Evolutionary conservation across 2,797 vertebrate genomes (phyloP).

Genomic region (Paramormyrops hopkinsi): DNA sequence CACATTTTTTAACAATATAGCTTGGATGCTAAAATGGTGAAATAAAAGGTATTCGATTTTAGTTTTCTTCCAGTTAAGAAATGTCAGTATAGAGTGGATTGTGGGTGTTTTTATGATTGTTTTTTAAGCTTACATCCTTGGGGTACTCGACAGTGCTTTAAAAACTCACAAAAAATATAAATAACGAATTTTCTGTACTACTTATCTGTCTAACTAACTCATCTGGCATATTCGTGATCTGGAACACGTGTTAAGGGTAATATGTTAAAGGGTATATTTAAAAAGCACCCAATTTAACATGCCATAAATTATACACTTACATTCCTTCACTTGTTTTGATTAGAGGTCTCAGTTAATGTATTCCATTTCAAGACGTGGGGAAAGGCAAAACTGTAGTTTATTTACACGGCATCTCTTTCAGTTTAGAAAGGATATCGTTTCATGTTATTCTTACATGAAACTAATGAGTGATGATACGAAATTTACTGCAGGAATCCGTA

Average conservation of each 20-base stretch:
- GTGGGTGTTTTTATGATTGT: neutral
- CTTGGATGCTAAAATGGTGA: neutral
- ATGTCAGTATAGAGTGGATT: neutral
- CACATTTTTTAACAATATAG: neutral
- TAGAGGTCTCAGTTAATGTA: conserved; percentile 38
- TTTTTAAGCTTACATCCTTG: conserved; percentile 10
- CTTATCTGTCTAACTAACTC: conserved; percentile 47
- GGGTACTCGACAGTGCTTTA: conserved; percentile 9
- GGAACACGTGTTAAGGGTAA: conserved; percentile 34
- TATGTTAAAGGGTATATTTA: conserved; percentile 41
- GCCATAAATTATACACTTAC: conserved; percentile 51
- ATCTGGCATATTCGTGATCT: conserved; percentile 47
- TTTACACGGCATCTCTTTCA: conserved; percentile 33
- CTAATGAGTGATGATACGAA: conserved; percentile 43
- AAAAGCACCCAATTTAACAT: conserved; percentile 39
- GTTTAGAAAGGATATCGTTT: conserved; percentile 25
- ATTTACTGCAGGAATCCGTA: conserved; percentile 31
- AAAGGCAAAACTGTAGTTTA: conserved; percentile 33
- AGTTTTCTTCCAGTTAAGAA: neutral
- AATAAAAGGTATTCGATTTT: neutral
- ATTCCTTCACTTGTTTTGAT: conserved; percentile 51
- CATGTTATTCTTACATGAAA: conserved; percentile 27
- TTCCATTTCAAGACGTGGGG: conserved; percentile 37
- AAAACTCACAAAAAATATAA: conserved; percentile 25
- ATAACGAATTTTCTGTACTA: conserved; percentile 30